Percentiles rank a stretch among this genome's conserved stretches.
Evolutionary conservation across 2,797 vertebrate species (phyloP).

Genomic region (Adelosebastes latens): DNA sequence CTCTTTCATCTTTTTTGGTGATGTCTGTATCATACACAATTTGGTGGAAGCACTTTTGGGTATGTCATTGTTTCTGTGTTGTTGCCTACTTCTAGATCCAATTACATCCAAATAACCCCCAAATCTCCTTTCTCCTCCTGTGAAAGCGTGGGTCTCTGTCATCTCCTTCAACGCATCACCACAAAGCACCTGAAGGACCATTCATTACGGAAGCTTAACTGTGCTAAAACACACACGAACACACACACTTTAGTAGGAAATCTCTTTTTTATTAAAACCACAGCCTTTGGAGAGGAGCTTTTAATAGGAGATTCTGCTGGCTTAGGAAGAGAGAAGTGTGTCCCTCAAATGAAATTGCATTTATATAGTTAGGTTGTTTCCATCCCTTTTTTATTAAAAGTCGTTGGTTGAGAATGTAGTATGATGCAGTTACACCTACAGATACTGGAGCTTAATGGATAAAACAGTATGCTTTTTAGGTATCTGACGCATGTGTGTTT

Average conservation of each 20-base stretch:
- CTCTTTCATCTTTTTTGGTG: not conserved
- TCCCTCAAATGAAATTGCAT: not conserved
- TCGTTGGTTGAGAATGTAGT: not conserved
- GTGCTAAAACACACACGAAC: not conserved
- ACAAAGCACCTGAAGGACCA: not conserved
- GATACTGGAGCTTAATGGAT: slow-evolving; percentile 11
- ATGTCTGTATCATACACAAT: not conserved
- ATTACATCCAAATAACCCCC: not conserved
- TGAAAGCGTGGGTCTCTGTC: not conserved
- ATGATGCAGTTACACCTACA: slow-evolving; percentile 17
- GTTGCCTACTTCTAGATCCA: not conserved
- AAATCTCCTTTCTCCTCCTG: not conserved
- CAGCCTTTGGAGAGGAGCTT: slow-evolving; percentile 11
- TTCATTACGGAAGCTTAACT: not conserved
- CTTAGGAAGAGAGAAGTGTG: not conserved
- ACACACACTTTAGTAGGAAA: not conserved
- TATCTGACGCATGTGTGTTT: not conserved
- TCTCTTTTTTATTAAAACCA: slow-evolving; percentile 23
- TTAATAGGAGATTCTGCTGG: not conserved
- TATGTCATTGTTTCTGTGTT: not conserved
- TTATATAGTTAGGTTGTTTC: slow-evolving; percentile 17
- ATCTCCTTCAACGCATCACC: not conserved
- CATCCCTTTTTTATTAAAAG: slow-evolving; percentile 2
- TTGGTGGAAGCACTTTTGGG: not conserved
- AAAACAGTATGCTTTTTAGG: not conserved